Base-by-base conservation (phyloP, 2,888 invertebrate genomes). In the Ptilodon capucinus region DNA sequence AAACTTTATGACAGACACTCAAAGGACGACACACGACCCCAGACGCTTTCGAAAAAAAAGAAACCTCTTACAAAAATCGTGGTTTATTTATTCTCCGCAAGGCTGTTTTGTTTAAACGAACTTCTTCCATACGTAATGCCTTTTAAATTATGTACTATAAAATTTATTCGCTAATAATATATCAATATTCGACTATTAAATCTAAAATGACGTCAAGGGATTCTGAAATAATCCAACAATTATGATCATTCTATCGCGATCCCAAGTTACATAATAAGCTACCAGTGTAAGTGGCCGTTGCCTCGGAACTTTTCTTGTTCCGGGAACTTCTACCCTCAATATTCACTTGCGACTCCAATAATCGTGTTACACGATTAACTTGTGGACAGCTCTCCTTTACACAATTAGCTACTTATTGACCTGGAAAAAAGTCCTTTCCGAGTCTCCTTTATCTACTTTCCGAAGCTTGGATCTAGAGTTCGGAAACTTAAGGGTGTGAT, bases 1-100 rank as follows among this genome's bases (percentile, higher is more conserved):
- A 85, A 86, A 84, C 64, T 86, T 86, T 85, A 85, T 82, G 86
- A 84, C 76, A 69, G 76, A 71, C 76, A 74, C 75, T 77, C 78
- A 79, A 81, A 84, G 78, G 82, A 82, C 81, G 82, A 81, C 81
- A 81, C 76, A 71, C 79, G 79, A 77, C 75, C 77, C 79, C 70
- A 68, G 67, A 68, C 76, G 74, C 85, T 86, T 84, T 85, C 81
- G 74, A 78, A 84, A 83, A 83, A 84, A 83, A 77, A 78, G 74
- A 82, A 79, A 81, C 81, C 81, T 79, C 80, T 74, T 76, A 72
- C 72, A 74, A 73, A 54, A 71, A 72, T 74, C 71, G 76, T 77
- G 71, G 72, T 64, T 70, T 56, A 64, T 68, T 64, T 62, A 61
- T 60, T 35, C 21, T 38, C 19, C 19, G 11, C 8, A 28, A 28